Evolutionary conservation across 1,140 invertebrate genomes (phyloP).

Genomic region (Drosophila tristis): DNA sequence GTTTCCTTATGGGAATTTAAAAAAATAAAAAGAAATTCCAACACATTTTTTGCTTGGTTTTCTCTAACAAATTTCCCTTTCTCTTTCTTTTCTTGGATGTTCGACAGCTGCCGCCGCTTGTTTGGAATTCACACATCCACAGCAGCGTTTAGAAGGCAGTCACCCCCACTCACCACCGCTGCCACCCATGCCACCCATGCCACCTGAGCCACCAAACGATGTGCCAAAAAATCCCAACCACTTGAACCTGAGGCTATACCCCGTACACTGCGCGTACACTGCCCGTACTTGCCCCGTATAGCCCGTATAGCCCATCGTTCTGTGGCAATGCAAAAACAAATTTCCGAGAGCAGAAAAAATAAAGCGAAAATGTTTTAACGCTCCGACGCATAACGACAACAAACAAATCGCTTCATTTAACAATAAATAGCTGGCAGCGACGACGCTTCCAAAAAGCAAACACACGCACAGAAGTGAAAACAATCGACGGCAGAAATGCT

Average conservation of each 20-base stretch:
- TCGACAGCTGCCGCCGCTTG: conserved; percentile 64
- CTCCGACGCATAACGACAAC: conserved; percentile 75
- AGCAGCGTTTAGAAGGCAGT: conserved; percentile 38
- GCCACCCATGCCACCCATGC: neutral
- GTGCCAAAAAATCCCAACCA: conserved; percentile 67
- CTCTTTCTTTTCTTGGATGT: conserved; percentile 5
- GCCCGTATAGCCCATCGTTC: conserved; percentile 14
- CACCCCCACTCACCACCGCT: conserved; percentile 16
- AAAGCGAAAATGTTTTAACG: conserved; percentile 83
- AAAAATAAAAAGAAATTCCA: neutral
- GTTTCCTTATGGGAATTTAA: neutral
- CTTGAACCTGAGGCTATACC: conserved; percentile 41
- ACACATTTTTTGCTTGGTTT: conserved; percentile 10
- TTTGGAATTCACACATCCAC: conserved; percentile 74
- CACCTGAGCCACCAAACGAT: conserved; percentile 41
- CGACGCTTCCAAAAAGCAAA: conserved; percentile 55
- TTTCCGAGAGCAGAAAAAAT: conserved; percentile 77
- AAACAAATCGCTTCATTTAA: conserved; percentile 83
- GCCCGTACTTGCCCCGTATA: neutral
- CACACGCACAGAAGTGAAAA: conserved; percentile 50
- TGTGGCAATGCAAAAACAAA: conserved; percentile 62
- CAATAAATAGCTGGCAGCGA: conserved; percentile 78
- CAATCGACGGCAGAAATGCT: conserved; percentile 65
- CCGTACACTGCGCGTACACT: neutral
- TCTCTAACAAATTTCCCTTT: neutral